Percentiles rank a stretch among this genome's conserved stretches.
Conservation (phyloP, 2,888 invertebrate genomes). For the Cephonodes hylas region DNA sequence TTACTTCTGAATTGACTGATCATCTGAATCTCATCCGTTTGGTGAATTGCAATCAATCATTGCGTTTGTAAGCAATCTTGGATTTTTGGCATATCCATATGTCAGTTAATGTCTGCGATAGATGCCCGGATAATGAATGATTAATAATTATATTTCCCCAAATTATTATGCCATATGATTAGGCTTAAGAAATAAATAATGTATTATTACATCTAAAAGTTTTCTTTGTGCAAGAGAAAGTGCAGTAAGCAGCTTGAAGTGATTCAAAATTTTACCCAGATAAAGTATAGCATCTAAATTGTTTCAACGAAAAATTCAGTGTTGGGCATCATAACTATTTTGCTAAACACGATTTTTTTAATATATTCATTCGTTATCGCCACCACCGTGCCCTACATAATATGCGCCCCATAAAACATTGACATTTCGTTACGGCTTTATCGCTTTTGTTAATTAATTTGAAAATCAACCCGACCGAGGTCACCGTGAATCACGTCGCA, state of each 20-base stretch:
- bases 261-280: too few relatives aligned
- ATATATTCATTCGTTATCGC: not conserved
- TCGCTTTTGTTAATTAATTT: constrained; percentile 10
- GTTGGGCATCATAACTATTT: not conserved
- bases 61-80: too few relatives aligned
- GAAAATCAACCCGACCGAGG: not conserved
- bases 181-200: too few relatives aligned
- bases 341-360: not conserved
- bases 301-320: not conserved
- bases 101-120: not conserved
- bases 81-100: not conserved
- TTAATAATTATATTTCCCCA: not conserved
- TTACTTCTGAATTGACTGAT: not conserved
- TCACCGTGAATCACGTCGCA: constrained; percentile 3
- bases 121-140: not conserved
- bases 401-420: not conserved
- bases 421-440: constrained; percentile 5
- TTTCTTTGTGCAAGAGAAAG: too few relatives aligned
- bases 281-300: too few relatives aligned
- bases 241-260: too few relatives aligned
- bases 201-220: too few relatives aligned
- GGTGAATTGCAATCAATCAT: not conserved
- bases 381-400: not conserved
- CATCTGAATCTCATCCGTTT: not conserved
- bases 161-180: too few relatives aligned